Base-by-base conservation (phyloP, 1,140 invertebrate species). In the Mya arenaria region DNA sequence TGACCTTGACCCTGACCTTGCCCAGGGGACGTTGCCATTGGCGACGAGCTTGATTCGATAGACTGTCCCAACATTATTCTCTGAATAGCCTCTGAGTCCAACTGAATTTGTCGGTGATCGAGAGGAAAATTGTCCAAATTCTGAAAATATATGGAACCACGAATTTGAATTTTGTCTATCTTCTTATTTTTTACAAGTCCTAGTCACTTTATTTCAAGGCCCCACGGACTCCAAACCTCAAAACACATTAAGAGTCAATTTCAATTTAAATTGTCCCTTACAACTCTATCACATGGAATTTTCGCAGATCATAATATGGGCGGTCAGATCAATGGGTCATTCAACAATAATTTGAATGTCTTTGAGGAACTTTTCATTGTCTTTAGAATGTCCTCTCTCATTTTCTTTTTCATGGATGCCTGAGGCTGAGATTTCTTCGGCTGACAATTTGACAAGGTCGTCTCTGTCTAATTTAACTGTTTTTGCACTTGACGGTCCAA, bases 21-120 rank as follows among this genome's bases (percentile, higher is more conserved):
- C 10, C 28, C 32, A 8, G 62, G 28, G 15, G 39, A n/a, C 1
- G 62, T 63, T 19, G 73, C 23, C 63, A 68, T 32, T 37, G 63
- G 28, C 4, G 28, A 32, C 15, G 44, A 10, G n/a, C 41, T 52
- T 52, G 71, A 1, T 5, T 55, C 68, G 41, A 56, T 39, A 13
- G 62, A 37, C 41, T 41, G 74, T 15, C n/a, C 62, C 13, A 60
- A 17, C 32, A 79, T 68, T 2, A 79, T 28, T 28, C 75, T 60
- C 32, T 79, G 62, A 28, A 79, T 63, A 39, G 75, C 75, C 39
- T 79, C 75, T 34, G 65, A 19, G 52, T 79, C 75, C 44, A 79
- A 68, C 63, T 79, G 75, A 58, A 63, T 79, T 68, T 68, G 75
- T 25, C 75, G 75, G 3, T 32, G 36, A 68, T 79, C 60, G 13